A percentile compares a stretch with the other conserved stretches of the same genome.
phyloP scores from a whole-genome alignment of 1,140 invertebrate genomes.

The Galleria mellonella region DNA sequence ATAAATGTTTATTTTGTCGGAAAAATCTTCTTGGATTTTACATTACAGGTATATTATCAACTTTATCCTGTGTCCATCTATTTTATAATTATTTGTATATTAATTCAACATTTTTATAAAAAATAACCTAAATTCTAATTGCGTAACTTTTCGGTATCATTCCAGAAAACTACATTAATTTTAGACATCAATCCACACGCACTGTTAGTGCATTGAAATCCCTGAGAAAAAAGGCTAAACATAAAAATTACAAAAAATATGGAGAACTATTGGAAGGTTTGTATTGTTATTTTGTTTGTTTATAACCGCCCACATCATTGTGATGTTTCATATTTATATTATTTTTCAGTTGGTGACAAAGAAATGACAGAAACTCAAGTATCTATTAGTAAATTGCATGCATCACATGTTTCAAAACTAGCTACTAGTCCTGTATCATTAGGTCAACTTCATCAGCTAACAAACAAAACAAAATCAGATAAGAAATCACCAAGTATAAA shows the following conservation, averaged over 20 bases:
- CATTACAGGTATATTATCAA: neutral
- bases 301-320: neutral
- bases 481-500: constrained; percentile 33
- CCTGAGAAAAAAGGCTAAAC: constrained; percentile 49
- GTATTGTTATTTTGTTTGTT: constrained; percentile 13
- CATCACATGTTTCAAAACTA: constrained; percentile 78
- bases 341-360: constrained; percentile 76
- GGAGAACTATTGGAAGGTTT: constrained; percentile 63
- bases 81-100: too few species aligned
- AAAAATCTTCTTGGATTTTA: constrained; percentile 36
- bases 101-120: constrained; percentile 8
- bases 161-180: constrained; percentile 43
- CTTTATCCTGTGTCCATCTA: too few species aligned
- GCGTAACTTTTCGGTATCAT: constrained; percentile 49
- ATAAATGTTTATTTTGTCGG: constrained; percentile 63
- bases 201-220: constrained; percentile 48
- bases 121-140: constrained; percentile 49
- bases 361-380: constrained; percentile 78
- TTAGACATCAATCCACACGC: constrained; percentile 60
- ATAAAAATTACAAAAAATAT: constrained; percentile 62
- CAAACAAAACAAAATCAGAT: constrained; percentile 34
- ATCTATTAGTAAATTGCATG: constrained; percentile 77
- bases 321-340: constrained; percentile 6
- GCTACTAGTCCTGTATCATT: constrained; percentile 75
- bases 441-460: constrained; percentile 75